A percentile compares a stretch with the other conserved stretches of the same genome.
Conservation (phyloP, 92 coral and sea anemone species). For the Zoanthus sansibaricus region DNA sequence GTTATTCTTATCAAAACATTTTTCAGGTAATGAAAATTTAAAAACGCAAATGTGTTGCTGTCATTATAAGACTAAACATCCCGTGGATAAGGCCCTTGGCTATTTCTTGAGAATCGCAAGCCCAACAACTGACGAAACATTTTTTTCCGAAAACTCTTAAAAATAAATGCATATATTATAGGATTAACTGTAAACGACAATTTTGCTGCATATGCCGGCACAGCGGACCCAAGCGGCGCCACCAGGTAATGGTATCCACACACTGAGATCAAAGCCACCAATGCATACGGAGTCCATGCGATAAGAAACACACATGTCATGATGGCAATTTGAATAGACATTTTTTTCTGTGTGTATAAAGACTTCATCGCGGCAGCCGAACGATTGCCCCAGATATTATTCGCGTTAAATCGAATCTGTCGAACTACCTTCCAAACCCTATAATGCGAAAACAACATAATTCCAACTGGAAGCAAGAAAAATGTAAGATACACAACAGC, state of each 20-base stretch:
- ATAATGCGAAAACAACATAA: slow-evolving; percentile 56
- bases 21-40: too few relatives aligned
- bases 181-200: slow-evolving; percentile 59
- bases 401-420: slow-evolving; percentile 57
- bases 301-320: slow-evolving; percentile 69
- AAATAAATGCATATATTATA: slow-evolving; percentile 72
- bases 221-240: slow-evolving; percentile 14
- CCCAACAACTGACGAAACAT: background rate
- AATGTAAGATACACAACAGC: slow-evolving; percentile 62
- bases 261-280: slow-evolving; percentile 67
- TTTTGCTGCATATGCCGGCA: slow-evolving; percentile 85
- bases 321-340: slow-evolving; percentile 60
- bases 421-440: slow-evolving; percentile 55
- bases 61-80: background rate
- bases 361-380: slow-evolving; percentile 62
- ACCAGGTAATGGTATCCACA: slow-evolving; percentile 40
- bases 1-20: too few relatives aligned
- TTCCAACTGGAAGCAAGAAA: slow-evolving; percentile 66
- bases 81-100: background rate
- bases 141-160: slow-evolving; percentile 58
- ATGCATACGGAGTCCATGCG: slow-evolving; percentile 93
- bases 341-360: slow-evolving; percentile 44
- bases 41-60: too few relatives aligned
- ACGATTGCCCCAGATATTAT: slow-evolving; percentile 60
- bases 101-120: background rate